phyloP scores from a whole-genome alignment of 2,888 invertebrate species.

The Sarcophaga caerulescens region DNA sequence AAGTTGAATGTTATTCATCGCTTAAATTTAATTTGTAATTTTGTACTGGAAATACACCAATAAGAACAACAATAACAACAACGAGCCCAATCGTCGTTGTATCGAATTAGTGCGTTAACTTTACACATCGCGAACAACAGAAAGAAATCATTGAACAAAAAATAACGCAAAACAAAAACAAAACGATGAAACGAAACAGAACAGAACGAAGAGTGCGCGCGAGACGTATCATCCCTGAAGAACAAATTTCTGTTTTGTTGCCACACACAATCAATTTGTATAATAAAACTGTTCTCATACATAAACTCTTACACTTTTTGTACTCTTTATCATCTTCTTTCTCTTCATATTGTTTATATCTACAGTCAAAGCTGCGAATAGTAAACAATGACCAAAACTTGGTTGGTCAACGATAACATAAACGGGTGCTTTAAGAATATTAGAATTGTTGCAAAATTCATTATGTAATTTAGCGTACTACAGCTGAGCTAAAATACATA shows the following conservation, averaged over 20 bases:
- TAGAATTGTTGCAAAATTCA: no score
- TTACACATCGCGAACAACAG: slow-evolving; percentile 11
- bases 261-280: slow-evolving; percentile 6
- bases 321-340: no score
- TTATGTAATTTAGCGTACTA: no score
- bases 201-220: slow-evolving; percentile 11
- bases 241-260: slow-evolving; percentile 8
- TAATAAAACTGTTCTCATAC: no score
- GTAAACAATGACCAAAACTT: no score
- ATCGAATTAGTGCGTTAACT: neutral
- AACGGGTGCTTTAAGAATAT: no score
- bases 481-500: no score
- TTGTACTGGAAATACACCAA: neutral
- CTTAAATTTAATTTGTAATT: neutral
- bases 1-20: slow-evolving; percentile 27
- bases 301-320: no score
- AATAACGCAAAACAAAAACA: slow-evolving; percentile 14
- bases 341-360: no score
- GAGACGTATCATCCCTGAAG: slow-evolving; percentile 42
- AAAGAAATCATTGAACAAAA: slow-evolving; percentile 17
- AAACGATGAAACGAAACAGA: slow-evolving; percentile 19
- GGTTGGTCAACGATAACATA: no score
- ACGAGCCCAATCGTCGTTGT: neutral
- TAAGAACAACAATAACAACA: neutral
- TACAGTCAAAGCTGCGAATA: no score